A percentile compares a stretch with the other conserved stretches of the same genome.
Conservation (phyloP, 2,113 vertebrate genomes). For the Ellobius talpinus region DNA sequence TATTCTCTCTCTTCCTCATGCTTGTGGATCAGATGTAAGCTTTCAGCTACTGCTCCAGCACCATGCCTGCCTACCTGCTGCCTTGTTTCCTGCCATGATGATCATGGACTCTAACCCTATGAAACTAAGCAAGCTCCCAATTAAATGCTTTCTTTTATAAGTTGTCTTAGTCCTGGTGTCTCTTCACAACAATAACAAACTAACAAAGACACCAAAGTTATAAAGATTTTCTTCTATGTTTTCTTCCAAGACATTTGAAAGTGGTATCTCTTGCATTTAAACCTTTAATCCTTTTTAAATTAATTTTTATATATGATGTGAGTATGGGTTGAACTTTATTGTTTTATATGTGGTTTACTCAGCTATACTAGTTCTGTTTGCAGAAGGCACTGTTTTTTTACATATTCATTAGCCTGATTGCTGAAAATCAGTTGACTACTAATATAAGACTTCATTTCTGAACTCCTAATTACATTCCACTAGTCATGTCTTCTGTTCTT, state of each 20-base stretch:
- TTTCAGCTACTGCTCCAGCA: background rate
- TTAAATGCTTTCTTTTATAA: background rate
- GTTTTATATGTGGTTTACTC: background rate
- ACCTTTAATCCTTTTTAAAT: background rate
- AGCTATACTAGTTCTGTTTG: background rate
- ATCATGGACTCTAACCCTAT: background rate
- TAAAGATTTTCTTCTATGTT: background rate
- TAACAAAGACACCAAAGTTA: background rate
- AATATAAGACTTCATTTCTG: background rate
- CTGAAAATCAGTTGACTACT: background rate
- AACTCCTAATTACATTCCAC: background rate
- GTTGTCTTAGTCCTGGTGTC: background rate
- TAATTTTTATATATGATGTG: background rate
- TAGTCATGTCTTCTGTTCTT: background rate
- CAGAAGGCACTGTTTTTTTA: background rate
- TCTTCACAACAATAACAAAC: background rate
- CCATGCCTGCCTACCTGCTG: background rate
- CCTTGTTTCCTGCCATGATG: background rate
- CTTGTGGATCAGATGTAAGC: background rate
- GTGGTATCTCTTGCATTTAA: background rate
- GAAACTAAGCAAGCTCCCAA: background rate
- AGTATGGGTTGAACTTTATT: background rate
- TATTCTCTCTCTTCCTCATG: background rate
- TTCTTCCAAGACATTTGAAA: background rate
- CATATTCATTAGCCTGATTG: background rate